These are phyloP conservation scores for Zaprionus gabonicus DNA, from an alignment of 1,140 invertebrate genomes.

Conservation along the genomic window DNA sequence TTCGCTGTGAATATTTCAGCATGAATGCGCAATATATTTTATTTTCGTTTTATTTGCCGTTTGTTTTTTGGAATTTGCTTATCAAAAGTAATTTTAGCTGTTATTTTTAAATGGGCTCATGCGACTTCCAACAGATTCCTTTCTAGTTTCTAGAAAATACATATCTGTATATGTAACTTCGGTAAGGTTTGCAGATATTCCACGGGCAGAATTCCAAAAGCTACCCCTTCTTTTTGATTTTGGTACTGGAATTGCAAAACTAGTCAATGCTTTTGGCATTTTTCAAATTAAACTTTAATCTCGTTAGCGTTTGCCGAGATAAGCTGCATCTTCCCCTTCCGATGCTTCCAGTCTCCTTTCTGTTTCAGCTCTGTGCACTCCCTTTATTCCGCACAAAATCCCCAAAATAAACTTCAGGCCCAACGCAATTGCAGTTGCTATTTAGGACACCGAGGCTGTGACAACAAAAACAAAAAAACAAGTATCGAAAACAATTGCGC, in stretches of 20 bases:
- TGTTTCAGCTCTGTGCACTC: background rate
- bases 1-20: slow-evolving; percentile 48
- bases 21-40: slow-evolving; percentile 37
- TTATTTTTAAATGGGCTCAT: background rate
- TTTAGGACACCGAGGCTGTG: slow-evolving; percentile 54
- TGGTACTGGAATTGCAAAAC: slow-evolving; percentile 28
- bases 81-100: slow-evolving; percentile 16
- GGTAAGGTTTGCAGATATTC: background rate
- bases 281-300: slow-evolving; percentile 67
- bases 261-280: slow-evolving; percentile 71
- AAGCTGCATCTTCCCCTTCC: slow-evolving; percentile 4
- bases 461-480: slow-evolving; percentile 21
- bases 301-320: slow-evolving; percentile 21
- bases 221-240: background rate
- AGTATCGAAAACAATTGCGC: slow-evolving; percentile 18
- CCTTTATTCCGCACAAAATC: slow-evolving; percentile 6
- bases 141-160: no score
- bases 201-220: slow-evolving; percentile 18
- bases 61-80: slow-evolving; percentile 23
- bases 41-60: slow-evolving; percentile 16
- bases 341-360: background rate
- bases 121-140: background rate
- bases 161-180: background rate
- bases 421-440: slow-evolving; percentile 68
- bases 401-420: slow-evolving; percentile 57